Conservation (phyloP, 2,113 vertebrate species). For the Lutjanus erythropterus region DNA sequence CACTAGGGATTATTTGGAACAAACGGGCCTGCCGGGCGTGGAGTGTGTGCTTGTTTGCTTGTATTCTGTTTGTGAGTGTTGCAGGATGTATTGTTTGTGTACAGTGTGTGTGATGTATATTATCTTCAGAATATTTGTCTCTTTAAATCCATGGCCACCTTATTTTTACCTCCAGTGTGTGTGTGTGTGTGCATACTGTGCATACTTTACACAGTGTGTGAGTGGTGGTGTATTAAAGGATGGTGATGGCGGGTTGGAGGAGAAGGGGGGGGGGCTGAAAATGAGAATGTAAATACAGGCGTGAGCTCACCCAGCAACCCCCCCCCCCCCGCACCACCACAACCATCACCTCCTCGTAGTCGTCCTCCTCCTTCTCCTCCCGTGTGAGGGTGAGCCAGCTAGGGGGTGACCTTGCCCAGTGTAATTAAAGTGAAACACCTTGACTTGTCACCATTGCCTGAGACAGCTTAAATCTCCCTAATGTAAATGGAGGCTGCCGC, state of each 20-base stretch:
- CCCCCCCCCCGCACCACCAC: slow-evolving; percentile 6
- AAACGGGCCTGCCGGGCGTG: slow-evolving; percentile 67
- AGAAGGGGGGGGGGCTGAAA: slow-evolving; percentile 43
- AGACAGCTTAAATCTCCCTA: slow-evolving; percentile 90
- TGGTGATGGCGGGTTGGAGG: background rate
- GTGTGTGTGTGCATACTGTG: slow-evolving; percentile 20
- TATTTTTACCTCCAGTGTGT: slow-evolving; percentile 9
- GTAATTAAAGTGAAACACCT: slow-evolving; percentile 91
- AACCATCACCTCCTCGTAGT: slow-evolving; percentile 40
- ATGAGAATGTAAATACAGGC: slow-evolving; percentile 78
- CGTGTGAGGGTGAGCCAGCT: slow-evolving; percentile 76
- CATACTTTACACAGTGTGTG: slow-evolving; percentile 30
- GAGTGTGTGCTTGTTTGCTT: slow-evolving; percentile 47
- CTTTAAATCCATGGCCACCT: slow-evolving; percentile 48
- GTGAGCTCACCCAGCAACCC: slow-evolving; percentile 42
- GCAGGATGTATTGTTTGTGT: slow-evolving; percentile 50
- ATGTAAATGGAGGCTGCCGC: slow-evolving; percentile 86
- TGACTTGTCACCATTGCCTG: slow-evolving; percentile 88
- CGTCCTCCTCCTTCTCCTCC: slow-evolving; percentile 62
- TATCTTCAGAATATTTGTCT: slow-evolving; percentile 43
- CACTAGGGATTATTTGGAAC: slow-evolving; percentile 81
- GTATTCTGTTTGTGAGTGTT: slow-evolving; percentile 42
- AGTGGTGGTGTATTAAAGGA: slow-evolving; percentile 61
- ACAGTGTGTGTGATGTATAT: slow-evolving; percentile 38
- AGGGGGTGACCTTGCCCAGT: slow-evolving; percentile 87